Percentiles rank a stretch among this genome's conserved stretches.
These are phyloP conservation scores for Spondyliosoma cantharus DNA, from an alignment of 2,797 vertebrate genomes.

Conservation along the genomic window DNA sequence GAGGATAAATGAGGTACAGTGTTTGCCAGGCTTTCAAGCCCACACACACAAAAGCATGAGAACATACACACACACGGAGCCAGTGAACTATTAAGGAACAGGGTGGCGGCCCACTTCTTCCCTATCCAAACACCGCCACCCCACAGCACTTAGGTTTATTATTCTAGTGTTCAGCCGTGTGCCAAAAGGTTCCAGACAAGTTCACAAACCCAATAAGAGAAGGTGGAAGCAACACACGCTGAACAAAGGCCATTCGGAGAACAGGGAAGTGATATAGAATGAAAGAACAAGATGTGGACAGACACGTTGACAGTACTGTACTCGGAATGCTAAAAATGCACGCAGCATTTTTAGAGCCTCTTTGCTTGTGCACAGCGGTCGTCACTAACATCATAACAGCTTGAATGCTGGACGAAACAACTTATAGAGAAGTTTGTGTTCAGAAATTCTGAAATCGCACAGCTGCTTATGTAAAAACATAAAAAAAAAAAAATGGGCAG, in stretches of 20 bases:
- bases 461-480: constrained; percentile 40
- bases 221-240: constrained; percentile 14
- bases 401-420: neutral
- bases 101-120: constrained; percentile 51
- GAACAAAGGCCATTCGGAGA: constrained; percentile 44
- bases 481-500: constrained; percentile 22
- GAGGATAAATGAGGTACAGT: constrained; percentile 53
- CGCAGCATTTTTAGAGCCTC: neutral
- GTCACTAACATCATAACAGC: neutral
- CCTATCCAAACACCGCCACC: constrained; percentile 62
- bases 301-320: constrained; percentile 17
- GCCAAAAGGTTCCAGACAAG: constrained; percentile 42
- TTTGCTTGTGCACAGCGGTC: neutral
- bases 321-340: neutral
- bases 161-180: constrained; percentile 49
- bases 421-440: neutral
- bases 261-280: constrained; percentile 30
- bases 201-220: constrained; percentile 36
- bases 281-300: constrained; percentile 7
- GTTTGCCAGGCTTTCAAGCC: constrained; percentile 29
- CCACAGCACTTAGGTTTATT: constrained; percentile 56
- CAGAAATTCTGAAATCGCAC: constrained; percentile 6
- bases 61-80: neutral
- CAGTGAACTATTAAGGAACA: constrained; percentile 41
- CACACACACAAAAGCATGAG: neutral